Conservation (phyloP, 1,140 invertebrate genomes). For the Scaptomyza graminum region DNA sequence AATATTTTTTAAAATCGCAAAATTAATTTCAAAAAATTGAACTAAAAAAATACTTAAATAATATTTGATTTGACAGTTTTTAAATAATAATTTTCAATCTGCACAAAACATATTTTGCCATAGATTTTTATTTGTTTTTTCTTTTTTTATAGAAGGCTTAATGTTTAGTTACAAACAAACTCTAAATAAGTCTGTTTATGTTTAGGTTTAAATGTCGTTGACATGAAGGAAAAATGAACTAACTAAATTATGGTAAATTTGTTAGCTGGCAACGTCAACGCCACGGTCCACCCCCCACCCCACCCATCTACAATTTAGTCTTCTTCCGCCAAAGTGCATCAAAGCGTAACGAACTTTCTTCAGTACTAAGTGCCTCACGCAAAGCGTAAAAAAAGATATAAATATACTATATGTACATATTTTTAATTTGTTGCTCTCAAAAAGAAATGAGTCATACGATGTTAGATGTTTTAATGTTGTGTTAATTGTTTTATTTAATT, state of each 20-base stretch:
- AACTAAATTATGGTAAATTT: slow-evolving; percentile 3
- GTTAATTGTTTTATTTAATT: too few relatives aligned
- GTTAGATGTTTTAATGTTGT: too few relatives aligned
- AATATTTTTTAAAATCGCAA: too few relatives aligned
- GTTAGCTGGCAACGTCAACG: neutral
- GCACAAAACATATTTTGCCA: too few relatives aligned
- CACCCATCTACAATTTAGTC: too few relatives aligned
- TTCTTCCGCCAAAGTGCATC: neutral
- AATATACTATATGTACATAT: neutral
- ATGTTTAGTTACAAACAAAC: too few relatives aligned
- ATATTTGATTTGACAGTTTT: too few relatives aligned
- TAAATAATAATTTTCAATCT: too few relatives aligned
- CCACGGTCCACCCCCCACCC: neutral
- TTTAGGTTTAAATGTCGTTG: neutral
- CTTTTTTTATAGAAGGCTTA: too few relatives aligned
- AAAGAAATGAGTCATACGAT: neutral
- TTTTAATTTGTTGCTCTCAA: neutral
- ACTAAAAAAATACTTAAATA: too few relatives aligned
- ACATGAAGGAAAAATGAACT: neutral
- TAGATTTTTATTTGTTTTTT: too few relatives aligned
- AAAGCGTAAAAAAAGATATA: neutral
- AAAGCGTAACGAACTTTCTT: slow-evolving; percentile 24
- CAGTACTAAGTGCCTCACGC: neutral
- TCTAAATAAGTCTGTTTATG: neutral
- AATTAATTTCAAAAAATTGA: too few relatives aligned